Percentiles rank a stretch among this genome's conserved stretches.
phyloP scores from a whole-genome alignment of 2,797 vertebrate genomes.

The Eospalax fontanierii region DNA sequence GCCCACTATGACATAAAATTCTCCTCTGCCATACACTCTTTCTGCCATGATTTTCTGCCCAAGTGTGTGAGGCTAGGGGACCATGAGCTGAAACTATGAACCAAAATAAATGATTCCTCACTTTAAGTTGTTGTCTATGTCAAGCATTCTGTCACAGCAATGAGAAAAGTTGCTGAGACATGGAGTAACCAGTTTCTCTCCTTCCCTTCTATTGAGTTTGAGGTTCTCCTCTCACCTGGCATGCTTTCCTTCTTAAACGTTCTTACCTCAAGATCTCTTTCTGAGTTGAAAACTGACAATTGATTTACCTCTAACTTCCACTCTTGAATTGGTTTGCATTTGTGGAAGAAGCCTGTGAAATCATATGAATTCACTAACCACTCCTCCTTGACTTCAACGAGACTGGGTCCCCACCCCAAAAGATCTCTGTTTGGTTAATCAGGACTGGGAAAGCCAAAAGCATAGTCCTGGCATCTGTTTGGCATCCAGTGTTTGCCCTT shows the following conservation, averaged over 20 bases:
- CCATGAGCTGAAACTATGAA: neutral
- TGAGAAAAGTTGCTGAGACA: neutral
- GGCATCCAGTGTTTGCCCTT: neutral
- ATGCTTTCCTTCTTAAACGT: neutral
- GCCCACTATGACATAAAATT: neutral
- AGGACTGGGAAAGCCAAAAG: neutral
- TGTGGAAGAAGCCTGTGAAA: neutral
- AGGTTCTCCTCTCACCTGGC: neutral
- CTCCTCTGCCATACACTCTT: neutral
- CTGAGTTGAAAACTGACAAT: neutral
- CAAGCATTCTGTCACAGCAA: neutral
- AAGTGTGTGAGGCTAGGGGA: neutral
- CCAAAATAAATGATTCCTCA: neutral
- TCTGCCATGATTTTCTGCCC: neutral
- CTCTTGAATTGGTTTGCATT: neutral
- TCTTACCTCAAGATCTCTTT: neutral
- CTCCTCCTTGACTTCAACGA: neutral
- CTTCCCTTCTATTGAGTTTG: neutral
- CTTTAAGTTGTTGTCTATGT: neutral
- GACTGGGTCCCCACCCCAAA: accelerated
- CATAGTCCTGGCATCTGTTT: neutral
- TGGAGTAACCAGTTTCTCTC: accelerated
- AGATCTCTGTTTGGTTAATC: neutral
- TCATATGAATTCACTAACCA: neutral
- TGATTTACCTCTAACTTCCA: neutral